A percentile compares a stretch with the other conserved stretches of the same genome.
These are phyloP conservation scores for Drosophila mayaguana DNA, from an alignment of 2,888 invertebrate species.

Conservation along the genomic window DNA sequence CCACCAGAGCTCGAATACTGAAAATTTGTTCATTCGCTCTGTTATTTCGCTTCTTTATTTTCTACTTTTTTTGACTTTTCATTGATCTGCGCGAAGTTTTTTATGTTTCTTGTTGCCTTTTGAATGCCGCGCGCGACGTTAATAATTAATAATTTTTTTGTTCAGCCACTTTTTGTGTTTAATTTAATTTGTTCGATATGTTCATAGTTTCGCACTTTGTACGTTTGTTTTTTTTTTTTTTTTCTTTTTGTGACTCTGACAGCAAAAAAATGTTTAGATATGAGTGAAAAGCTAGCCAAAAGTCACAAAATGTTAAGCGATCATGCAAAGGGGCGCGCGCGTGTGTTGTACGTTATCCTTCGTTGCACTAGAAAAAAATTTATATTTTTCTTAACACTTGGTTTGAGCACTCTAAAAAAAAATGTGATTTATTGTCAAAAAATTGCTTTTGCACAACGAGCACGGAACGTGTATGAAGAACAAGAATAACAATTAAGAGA, in stretches of 20 bases:
- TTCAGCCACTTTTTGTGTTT: constrained; percentile 9
- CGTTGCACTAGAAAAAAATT: constrained; percentile 33
- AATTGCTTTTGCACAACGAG: constrained; percentile 41
- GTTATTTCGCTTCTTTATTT: constrained; percentile 3
- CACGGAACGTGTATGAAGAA: constrained; percentile 30
- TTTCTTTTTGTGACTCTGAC: not conserved
- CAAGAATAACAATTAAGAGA: constrained; percentile 31
- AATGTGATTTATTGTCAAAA: constrained; percentile 23
- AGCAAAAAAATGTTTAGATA: not conserved
- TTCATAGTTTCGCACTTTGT: constrained; percentile 11
- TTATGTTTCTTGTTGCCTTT: constrained; percentile 9
- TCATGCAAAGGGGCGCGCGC: constrained; percentile 33
- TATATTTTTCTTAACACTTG: constrained; percentile 38
- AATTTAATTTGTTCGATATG: constrained; percentile 11
- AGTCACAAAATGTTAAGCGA: constrained; percentile 28
- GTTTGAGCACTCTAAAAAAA: constrained; percentile 63
- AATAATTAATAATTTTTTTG: constrained; percentile 8
- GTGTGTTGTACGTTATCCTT: constrained; percentile 34
- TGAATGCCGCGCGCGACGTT: constrained; percentile 36
- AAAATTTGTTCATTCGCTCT: not conserved
- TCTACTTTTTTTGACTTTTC: constrained; percentile 7
- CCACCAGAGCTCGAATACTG: constrained; percentile 19
- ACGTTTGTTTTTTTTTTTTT: not conserved
- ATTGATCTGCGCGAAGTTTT: constrained; percentile 9
- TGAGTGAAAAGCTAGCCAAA: not conserved